These are phyloP conservation scores for Eufriesea mexicana DNA, from an alignment of 1,140 invertebrate genomes.

Conservation along the genomic window DNA sequence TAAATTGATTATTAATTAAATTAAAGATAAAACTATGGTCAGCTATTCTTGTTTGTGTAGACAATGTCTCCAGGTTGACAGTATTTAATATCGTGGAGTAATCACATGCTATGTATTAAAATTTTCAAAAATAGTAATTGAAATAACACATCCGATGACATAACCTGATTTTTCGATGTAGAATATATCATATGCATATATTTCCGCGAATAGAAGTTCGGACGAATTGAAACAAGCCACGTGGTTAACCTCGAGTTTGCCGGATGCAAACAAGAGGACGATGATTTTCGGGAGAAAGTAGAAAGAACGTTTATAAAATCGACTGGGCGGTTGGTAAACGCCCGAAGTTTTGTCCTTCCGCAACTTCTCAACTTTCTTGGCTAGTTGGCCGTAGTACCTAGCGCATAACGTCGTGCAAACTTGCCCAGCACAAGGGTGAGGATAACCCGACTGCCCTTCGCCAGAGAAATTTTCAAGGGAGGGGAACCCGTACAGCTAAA, in stretches of 20 bases:
- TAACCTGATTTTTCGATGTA: neutral
- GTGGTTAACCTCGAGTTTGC: constrained; percentile 31
- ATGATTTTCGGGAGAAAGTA: constrained; percentile 56
- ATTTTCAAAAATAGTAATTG: too few relatives aligned
- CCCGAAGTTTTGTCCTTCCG: constrained; percentile 64
- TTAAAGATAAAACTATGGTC: too few relatives aligned
- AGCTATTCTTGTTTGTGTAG: too few relatives aligned
- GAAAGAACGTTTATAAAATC: constrained; percentile 67
- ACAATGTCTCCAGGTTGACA: too few relatives aligned
- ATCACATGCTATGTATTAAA: too few relatives aligned
- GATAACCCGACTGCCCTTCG: constrained; percentile 25
- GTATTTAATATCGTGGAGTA: too few relatives aligned
- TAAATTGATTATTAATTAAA: too few relatives aligned
- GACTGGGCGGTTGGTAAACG: constrained; percentile 53
- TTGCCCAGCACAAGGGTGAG: constrained; percentile 50
- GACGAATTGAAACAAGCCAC: constrained; percentile 42
- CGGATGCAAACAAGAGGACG: constrained; percentile 36
- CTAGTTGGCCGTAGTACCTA: constrained; percentile 46
- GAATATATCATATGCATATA: neutral
- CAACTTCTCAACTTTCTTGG: constrained; percentile 61
- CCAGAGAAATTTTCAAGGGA: constrained; percentile 52
- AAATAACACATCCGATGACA: too few relatives aligned
- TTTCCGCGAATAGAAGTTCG: neutral
- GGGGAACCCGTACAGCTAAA: constrained; percentile 54
- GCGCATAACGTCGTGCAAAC: constrained; percentile 60